Base-by-base conservation (phyloP, 1,140 invertebrate species). In the Brachionus plicatilis region DNA sequence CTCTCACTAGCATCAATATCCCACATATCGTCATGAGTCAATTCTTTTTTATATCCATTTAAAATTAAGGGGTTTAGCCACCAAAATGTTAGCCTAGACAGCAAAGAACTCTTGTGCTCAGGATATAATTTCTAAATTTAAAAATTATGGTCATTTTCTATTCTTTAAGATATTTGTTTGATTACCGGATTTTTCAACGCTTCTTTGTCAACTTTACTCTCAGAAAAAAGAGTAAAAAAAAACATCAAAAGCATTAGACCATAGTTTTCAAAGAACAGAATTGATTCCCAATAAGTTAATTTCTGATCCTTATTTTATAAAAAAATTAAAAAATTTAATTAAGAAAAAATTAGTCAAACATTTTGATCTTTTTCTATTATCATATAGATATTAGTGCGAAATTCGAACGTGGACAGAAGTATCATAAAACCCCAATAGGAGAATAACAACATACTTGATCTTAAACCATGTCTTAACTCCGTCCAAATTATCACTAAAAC, bases 1-100 rank as follows among this genome's bases (percentile, higher is more conserved):
- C 9, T 29, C 29, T 82, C 79, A 14, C 24, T 29, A 5, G 20
- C 1, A 60, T 82, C 79, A 68, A 82, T 43, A 41, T 24, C 24
- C 79, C 79, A 82, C 79, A 65, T 82, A 14, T 82, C 79, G 17
- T 82, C 53, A 41, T 45, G n/a, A 8, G 33, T 68, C n/a, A 82
- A 27, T 45, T 60, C 53, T 65, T 33, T 65, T 24, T 20, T 60
- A 82, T 82, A 82, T 9, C 79, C 79, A 45, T 8, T 65, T 45
- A 82, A 65, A 45, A 82, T 82, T 6, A 82, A 65, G 11, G 79
- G 79, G 17, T 82, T 82, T 8, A 82, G 24, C 79, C 79, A 82
- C 79, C 79, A 82, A 68, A 82, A 82, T n/a, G 79, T 82, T 5
- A 82, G 24, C 12, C 79, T 60, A 45, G 79, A 82, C n/a, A 82